Base-by-base conservation (phyloP, 2,888 invertebrate species). In the Drosophila monieri region DNA sequence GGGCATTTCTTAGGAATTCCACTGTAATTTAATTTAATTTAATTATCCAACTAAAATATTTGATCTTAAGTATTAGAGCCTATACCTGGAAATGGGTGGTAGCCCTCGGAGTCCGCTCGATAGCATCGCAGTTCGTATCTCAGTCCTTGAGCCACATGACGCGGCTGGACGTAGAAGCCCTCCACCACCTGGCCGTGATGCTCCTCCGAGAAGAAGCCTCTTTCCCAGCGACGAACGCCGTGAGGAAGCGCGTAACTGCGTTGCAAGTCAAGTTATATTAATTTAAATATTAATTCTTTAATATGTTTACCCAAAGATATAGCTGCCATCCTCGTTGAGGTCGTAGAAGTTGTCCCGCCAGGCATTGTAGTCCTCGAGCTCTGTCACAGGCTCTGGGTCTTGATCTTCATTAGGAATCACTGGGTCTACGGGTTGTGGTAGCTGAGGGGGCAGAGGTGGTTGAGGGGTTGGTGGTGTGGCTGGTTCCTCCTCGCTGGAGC, bases 181-280 rank as follows among this genome's bases (percentile, higher is more conserved):
- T 88, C 87, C 2, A 88, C 85, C 5, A 89, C 70, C 0, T 52
- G 69, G 0, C 81, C 67, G 4, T 77, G 72, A 14, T 58, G 64
- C 0, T 58, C 54, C 9, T 60, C 48, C 4, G 77, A 49, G 27
- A 64, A 64, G 62, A 23, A 77, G 18, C 87, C 76, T 2, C 76
- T 79, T 41, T 88, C 87, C 73, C 80, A 89, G 44, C 89, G 89
- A 4, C 85, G 72, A 0, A 89, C 85, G 9, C 89, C 89, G 25
- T 86, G 73, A 0, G 87, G 87, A 35, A 86, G 71, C 0, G 89
- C 57, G 46, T 89, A 87, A 5, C 84, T 81, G n/a, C 4, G 8
- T 8, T 6, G 4, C 6, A 18, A 8, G 9, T 41, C 21, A 30
- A 15, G 1, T 14, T 23, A n/a, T 15, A 27, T 47, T 55, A 25